A percentile compares a stretch with the other conserved stretches of the same genome.
Conservation (phyloP, 23 tunicate species). For the Corella eumyota region DNA sequence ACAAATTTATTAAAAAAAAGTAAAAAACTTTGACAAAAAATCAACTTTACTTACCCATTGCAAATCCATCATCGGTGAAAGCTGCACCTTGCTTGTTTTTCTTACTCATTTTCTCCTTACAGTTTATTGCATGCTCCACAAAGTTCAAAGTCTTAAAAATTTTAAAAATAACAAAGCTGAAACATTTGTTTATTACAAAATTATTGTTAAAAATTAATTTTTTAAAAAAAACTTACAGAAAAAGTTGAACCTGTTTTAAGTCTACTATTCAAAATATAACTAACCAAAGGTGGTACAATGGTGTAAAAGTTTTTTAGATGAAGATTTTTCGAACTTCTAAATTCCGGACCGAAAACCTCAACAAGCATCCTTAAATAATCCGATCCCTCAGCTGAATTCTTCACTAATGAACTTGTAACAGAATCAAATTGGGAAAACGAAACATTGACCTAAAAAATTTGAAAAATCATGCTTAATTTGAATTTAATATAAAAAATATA, state of each 20-base stretch:
- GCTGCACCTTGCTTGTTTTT: constrained; percentile 92
- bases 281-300: constrained; percentile 80
- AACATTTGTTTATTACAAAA: not conserved
- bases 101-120: constrained; percentile 94
- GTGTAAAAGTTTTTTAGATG: constrained; percentile 77
- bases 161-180: not conserved
- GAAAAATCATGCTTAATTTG: not conserved
- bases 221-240: no score
- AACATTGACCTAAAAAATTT: constrained; percentile 27
- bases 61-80: constrained; percentile 92
- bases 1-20: not conserved
- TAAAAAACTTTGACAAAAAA: not conserved
- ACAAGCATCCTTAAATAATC: constrained; percentile 75
- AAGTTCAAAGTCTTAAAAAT: constrained; percentile 65
- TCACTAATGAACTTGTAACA: constrained; percentile 51
- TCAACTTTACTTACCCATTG: constrained; percentile 44
- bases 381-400: constrained; percentile 80
- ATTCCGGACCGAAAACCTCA: constrained; percentile 74
- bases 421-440: constrained; percentile 67
- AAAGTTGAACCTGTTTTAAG: no score
- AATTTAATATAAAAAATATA: no score
- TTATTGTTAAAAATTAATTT: not conserved
- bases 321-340: constrained; percentile 66
- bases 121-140: constrained; percentile 69
- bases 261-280: no score